Evolutionary conservation across 2,888 invertebrate species (phyloP).

Genomic region (Eulithis testata): DNA sequence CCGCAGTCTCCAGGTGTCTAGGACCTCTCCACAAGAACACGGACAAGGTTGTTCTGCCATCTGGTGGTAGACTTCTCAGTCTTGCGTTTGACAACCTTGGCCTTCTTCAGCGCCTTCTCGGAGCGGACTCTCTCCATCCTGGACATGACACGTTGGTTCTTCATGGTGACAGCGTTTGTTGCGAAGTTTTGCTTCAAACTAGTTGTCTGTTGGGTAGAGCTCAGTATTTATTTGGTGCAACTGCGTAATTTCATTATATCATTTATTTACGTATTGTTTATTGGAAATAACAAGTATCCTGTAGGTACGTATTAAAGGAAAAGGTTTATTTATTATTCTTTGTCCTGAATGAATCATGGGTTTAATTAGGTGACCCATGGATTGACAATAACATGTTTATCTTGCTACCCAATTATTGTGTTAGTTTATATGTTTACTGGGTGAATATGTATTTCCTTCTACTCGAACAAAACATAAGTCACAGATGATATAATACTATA

Average conservation of each 20-base stretch:
- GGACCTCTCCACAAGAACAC: constrained; percentile 30
- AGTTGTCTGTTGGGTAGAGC: not conserved
- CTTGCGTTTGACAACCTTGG: constrained; percentile 23
- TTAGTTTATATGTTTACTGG: not conserved
- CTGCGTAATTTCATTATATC: constrained; percentile 14
- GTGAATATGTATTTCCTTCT: not conserved
- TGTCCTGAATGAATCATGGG: constrained; percentile 20
- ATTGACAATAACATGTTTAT: constrained; percentile 21
- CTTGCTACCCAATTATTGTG: not conserved
- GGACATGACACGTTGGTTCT: constrained; percentile 11
- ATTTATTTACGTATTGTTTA: constrained; percentile 4
- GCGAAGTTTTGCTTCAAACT: constrained; percentile 11
- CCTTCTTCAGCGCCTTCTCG: constrained; percentile 26
- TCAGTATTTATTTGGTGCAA: constrained; percentile 21
- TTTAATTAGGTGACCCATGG: constrained; percentile 13
- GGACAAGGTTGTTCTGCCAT: constrained; percentile 27
- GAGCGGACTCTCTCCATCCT: constrained; percentile 28
- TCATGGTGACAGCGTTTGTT: constrained; percentile 9
- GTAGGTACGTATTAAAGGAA: constrained; percentile 3
- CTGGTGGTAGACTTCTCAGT: constrained; percentile 19
- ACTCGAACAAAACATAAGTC: not conserved
- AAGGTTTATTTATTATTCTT: constrained; percentile 8
- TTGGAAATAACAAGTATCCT: constrained; percentile 20
- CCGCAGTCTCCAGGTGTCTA: no score
- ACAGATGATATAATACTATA: no score